phyloP scores from a whole-genome alignment of 2,113 vertebrate genomes.

The Seriola aureovittata region DNA sequence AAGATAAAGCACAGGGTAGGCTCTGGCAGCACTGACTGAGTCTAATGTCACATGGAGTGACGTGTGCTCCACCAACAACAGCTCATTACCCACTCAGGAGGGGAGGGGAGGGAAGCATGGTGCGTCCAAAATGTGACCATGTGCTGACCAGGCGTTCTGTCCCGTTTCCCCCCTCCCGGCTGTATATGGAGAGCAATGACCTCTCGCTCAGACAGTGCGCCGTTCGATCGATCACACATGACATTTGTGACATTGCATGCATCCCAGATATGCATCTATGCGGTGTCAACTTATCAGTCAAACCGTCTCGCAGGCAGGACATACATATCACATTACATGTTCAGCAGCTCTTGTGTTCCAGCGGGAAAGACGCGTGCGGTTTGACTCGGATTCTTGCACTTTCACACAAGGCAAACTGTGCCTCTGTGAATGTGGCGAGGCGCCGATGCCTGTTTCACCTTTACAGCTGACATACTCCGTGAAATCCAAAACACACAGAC shows the following conservation, averaged over 20 bases:
- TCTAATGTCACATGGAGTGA: constrained; percentile 76
- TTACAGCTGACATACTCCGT: not conserved
- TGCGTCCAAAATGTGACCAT: constrained; percentile 76
- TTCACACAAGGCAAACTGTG: constrained; percentile 34
- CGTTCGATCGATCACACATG: constrained; percentile 73
- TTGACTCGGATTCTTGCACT: constrained; percentile 40
- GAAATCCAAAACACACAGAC: constrained; percentile 29
- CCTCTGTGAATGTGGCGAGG: constrained; percentile 6
- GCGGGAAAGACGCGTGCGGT: not conserved
- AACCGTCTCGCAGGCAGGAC: constrained; percentile 60
- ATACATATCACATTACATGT: constrained; percentile 68
- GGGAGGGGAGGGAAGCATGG: constrained; percentile 45
- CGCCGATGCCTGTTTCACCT: not conserved
- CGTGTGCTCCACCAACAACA: constrained; percentile 64
- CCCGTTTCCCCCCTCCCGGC: constrained; percentile 41
- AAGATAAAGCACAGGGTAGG: constrained; percentile 43
- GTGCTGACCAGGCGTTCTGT: constrained; percentile 80
- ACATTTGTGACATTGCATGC: constrained; percentile 78
- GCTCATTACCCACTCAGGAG: constrained; percentile 76
- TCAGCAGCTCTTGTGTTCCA: constrained; percentile 29
- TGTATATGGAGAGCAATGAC: constrained; percentile 73
- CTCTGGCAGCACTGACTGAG: constrained; percentile 63
- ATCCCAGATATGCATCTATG: constrained; percentile 64
- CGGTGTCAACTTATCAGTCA: constrained; percentile 71
- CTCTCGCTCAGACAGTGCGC: constrained; percentile 64